Percentiles rank a stretch among this genome's conserved stretches.
phyloP scores from a whole-genome alignment of 2,888 invertebrate genomes.

The Cheilosia grossa region DNA sequence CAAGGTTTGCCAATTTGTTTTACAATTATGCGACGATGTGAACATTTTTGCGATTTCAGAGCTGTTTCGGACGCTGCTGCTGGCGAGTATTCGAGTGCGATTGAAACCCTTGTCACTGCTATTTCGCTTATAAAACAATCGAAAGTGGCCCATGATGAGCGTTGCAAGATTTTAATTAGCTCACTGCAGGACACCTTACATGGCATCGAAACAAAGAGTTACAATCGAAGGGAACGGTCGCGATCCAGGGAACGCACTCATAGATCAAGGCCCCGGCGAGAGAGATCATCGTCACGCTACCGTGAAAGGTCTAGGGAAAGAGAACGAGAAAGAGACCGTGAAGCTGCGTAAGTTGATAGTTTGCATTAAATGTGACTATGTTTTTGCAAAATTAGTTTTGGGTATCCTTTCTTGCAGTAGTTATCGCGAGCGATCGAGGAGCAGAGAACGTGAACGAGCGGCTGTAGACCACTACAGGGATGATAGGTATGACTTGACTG shows the following conservation, averaged over 20 bases:
- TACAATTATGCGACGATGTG: background rate
- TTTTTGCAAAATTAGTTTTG: constrained; percentile 80
- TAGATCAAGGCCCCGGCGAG: constrained; percentile 82
- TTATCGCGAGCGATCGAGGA: constrained; percentile 88
- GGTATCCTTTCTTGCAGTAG: constrained; percentile 83
- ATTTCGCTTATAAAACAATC: constrained; percentile 99
- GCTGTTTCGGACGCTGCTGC: constrained; percentile 99
- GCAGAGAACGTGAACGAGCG: constrained; percentile 86
- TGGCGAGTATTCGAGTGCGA: constrained; percentile 98
- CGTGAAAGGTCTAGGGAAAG: constrained; percentile 89
- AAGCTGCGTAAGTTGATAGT: constrained; percentile 85
- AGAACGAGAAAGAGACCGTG: constrained; percentile 85
- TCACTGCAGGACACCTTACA: constrained; percentile 98
- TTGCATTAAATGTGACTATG: background rate
- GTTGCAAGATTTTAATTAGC: constrained; percentile 98
- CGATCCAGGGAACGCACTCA: constrained; percentile 84
- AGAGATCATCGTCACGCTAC: constrained; percentile 85
- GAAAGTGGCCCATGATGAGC: constrained; percentile 92
- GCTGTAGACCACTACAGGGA: constrained; percentile 82
- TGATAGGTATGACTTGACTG: constrained; percentile 79
- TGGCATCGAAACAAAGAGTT: constrained; percentile 98
- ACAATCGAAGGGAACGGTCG: constrained; percentile 89
- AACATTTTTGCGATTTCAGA: constrained; percentile 81
- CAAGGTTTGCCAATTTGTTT: constrained; percentile 81
- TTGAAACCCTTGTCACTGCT: constrained; percentile 99